Conservation (phyloP, 2,888 invertebrate species). For the Lordiphosa fenestrarum region DNA sequence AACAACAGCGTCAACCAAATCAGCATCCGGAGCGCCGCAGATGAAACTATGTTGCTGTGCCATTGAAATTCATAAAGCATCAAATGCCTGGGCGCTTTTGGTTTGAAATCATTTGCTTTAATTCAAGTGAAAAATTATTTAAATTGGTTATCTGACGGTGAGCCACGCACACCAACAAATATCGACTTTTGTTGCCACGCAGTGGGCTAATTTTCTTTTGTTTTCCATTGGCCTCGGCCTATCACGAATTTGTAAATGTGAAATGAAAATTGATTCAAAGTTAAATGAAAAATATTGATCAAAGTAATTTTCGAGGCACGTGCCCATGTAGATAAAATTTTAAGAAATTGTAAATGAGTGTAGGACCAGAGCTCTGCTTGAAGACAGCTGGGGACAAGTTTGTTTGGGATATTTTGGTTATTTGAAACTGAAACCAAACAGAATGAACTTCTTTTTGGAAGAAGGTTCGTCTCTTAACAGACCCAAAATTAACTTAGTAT, state of each 20-base stretch:
- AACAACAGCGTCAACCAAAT: conserved; percentile 28
- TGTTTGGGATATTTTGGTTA: too few species aligned
- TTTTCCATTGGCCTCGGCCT: conserved; percentile 26
- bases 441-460: too few species aligned
- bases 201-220: conserved; percentile 13
- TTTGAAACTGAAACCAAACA: too few species aligned
- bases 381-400: too few species aligned
- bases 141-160: conserved; percentile 68
- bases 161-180: conserved; percentile 28
- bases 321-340: too few species aligned
- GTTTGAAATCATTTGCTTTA: conserved; percentile 71
- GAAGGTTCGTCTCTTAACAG: too few species aligned
- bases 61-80: conserved; percentile 73
- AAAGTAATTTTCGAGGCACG: too few species aligned
- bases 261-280: conserved; percentile 65
- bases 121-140: conserved; percentile 74
- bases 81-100: conserved; percentile 43
- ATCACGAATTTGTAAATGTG: conserved; percentile 32
- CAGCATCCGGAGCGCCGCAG: conserved; percentile 28
- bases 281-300: conserved; percentile 31
- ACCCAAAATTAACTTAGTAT: too few species aligned
- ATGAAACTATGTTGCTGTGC: conserved; percentile 54
- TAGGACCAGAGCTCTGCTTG: too few species aligned
- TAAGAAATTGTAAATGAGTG: too few species aligned
- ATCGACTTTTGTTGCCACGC: conserved; percentile 1